Evolutionary conservation across 2,888 invertebrate genomes (phyloP), one percentile per base, ranked within the genome.

Genomic region (Drosophila antonietae): DNA sequence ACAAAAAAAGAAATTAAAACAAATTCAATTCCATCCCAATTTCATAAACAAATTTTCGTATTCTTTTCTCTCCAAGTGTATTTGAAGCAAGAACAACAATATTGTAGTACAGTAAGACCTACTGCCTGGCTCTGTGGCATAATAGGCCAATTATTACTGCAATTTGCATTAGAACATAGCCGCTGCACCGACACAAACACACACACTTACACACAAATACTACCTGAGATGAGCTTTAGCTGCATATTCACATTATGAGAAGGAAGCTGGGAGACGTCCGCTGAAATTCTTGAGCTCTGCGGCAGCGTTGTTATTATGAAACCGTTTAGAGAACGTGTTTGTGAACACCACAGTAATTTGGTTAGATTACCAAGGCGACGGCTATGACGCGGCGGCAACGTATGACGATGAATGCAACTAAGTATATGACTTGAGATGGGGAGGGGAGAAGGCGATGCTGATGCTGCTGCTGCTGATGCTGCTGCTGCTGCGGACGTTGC

Each of bases 251-350:
- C 68, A 81, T 81, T 79, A 76, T 74, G 83, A 76, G 80, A 76
- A 80, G 88, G 83, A 80, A 86, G 86, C 75, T 59, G 56, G 52
- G 52, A 73, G 62, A 69, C 65, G 71, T 52, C 52, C 60, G 58
- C 47, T 52, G 46, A 78, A 78, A 78, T 79, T 81, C 79, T 79
- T 79, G 14, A 73, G 75, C 77, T 80, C 80, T 63, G 77, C 64
- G 53, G 75, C 74, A 35, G 67, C 63, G 65, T 83, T 87, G 90
- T 91, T 90, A 90, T 90, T 90, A 91, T 90, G 90, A 91, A 90
- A 89, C 90, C 90, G 84, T 86, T 86, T 86, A 86, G 86, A 86
- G 90, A 86, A 86, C 86, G 86, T 89, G 86, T 86, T 89, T 86
- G 86, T 89, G 86, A 89, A 88, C 86, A 86, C 86, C 86, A 89